phyloP scores from a whole-genome alignment of 1,140 invertebrate species.

The Triops longicaudatus region DNA sequence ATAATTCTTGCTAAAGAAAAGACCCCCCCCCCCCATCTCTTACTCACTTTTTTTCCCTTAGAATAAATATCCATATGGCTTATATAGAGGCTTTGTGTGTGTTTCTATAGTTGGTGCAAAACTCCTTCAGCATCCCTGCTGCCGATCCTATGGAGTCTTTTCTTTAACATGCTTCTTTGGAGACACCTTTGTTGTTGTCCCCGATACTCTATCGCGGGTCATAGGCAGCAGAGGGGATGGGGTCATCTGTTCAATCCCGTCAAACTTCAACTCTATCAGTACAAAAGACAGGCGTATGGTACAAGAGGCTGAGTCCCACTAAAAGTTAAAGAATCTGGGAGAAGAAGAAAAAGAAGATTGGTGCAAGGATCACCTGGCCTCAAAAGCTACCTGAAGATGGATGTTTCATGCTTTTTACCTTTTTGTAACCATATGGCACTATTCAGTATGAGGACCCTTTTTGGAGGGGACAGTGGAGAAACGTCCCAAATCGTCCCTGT shows the following conservation, averaged over 20 bases:
- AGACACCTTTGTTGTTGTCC: background rate
- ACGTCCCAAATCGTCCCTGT: background rate
- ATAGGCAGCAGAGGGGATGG: background rate
- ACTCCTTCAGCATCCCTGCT: background rate
- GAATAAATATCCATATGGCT: constrained; percentile 3
- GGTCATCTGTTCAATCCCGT: background rate
- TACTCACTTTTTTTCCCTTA: background rate
- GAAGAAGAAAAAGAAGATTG: background rate
- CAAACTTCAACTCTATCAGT: background rate
- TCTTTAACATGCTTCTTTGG: background rate
- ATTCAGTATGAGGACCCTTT: background rate
- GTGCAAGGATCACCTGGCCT: background rate
- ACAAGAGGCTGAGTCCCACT: background rate
- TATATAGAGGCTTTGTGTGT: background rate
- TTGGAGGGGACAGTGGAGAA: background rate
- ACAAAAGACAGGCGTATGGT: background rate
- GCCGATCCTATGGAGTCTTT: background rate
- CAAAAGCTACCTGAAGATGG: constrained; percentile 11
- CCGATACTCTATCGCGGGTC: background rate
- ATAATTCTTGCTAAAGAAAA: background rate
- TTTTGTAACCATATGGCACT: constrained; percentile 12
- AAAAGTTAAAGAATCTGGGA: background rate
- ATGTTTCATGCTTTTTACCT: background rate
- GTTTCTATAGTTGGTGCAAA: background rate
- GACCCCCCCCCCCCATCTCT: background rate